Percentiles rank a stretch among this genome's conserved stretches.
These are phyloP conservation scores for Graptemys geographica DNA, from an alignment of 2,797 vertebrate species.

Conservation along the genomic window DNA sequence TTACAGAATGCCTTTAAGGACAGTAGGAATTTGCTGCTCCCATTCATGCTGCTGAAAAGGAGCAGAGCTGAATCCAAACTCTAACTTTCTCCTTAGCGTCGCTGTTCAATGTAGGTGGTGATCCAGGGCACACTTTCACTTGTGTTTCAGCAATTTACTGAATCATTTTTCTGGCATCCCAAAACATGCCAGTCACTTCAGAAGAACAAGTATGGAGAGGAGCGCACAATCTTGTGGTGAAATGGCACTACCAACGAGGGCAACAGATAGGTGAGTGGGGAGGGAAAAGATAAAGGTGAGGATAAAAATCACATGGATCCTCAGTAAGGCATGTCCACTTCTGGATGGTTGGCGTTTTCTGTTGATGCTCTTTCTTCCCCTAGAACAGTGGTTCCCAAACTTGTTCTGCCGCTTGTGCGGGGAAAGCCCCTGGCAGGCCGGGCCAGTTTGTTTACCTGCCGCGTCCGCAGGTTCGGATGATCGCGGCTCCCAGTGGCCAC, in stretches of 20 bases:
- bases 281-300: neutral
- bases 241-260: neutral
- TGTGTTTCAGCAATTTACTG: neutral
- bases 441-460: too few relatives aligned
- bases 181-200: neutral
- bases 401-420: too few relatives aligned
- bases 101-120: neutral
- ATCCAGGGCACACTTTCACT: neutral
- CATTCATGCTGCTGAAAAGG: neutral
- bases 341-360: neutral
- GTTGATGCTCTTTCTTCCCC: neutral
- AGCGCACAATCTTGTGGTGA: neutral
- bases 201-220: neutral
- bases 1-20: neutral
- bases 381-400: neutral
- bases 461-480: too few relatives aligned
- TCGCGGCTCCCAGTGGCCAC: too few relatives aligned
- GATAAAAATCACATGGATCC: neutral
- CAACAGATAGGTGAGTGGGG: neutral
- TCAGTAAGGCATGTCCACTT: neutral
- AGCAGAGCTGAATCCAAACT: neutral
- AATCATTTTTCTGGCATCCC: neutral
- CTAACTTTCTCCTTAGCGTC: neutral
- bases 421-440: too few relatives aligned
- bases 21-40: neutral